These are phyloP conservation scores for Caradrina kadenii DNA, from an alignment of 2,888 invertebrate species.

Conservation along the genomic window DNA sequence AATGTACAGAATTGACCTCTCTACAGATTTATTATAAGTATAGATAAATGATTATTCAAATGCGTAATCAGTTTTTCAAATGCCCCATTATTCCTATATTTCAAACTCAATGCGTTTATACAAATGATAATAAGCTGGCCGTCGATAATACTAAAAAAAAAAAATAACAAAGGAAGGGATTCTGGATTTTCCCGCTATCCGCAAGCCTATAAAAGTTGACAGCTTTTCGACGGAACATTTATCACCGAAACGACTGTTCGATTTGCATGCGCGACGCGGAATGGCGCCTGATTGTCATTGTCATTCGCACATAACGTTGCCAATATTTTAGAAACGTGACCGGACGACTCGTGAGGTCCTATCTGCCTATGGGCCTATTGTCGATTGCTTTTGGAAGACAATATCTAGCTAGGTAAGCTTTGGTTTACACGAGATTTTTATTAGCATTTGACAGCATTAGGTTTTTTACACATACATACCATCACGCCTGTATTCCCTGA, in stretches of 20 bases:
- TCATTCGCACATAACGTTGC: constrained; percentile 76
- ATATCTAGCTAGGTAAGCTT: background rate
- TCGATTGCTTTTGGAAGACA: constrained; percentile 37
- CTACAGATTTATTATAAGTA: too few species aligned
- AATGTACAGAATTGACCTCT: too few species aligned
- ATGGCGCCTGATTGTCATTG: constrained; percentile 74
- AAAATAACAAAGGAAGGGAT: background rate
- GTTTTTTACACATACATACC: too few species aligned
- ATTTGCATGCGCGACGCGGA: constrained; percentile 69
- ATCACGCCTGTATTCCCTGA: too few species aligned
- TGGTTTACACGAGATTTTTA: background rate
- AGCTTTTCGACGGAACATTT: constrained; percentile 36
- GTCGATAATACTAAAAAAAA: too few species aligned
- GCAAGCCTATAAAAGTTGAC: constrained; percentile 27
- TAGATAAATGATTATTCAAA: too few species aligned
- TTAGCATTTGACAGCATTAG: too few species aligned
- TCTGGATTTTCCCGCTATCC: constrained; percentile 1
- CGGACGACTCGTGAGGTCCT: constrained; percentile 66
- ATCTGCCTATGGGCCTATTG: constrained; percentile 33
- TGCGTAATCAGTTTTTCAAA: too few species aligned
- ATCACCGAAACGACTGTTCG: constrained; percentile 43
- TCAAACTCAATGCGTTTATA: too few species aligned
- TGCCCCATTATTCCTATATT: too few species aligned
- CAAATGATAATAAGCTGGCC: too few species aligned
- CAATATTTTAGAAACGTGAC: constrained; percentile 80